Evolutionary conservation across 2,888 invertebrate genomes (phyloP).

Genomic region (Didymodactylos carnosus): DNA sequence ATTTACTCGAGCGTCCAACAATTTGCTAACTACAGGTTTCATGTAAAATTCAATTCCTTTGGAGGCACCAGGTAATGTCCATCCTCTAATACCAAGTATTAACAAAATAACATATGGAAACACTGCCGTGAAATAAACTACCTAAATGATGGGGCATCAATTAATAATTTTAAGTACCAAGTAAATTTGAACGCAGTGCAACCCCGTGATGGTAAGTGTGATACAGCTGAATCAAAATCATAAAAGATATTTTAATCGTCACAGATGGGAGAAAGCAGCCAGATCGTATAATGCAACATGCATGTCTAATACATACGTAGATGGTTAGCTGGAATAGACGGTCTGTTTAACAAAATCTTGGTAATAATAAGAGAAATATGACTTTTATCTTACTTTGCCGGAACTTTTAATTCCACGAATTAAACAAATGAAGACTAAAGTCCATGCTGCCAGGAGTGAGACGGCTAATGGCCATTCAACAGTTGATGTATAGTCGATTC

Average conservation of each 20-base stretch:
- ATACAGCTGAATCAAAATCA: too few species aligned
- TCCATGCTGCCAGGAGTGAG: conserved; percentile 4
- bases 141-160: not conserved
- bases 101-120: conserved; percentile 13
- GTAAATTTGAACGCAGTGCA: too few species aligned
- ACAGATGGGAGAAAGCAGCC: too few species aligned
- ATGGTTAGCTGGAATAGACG: too few species aligned
- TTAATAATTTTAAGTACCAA: not conserved
- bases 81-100: conserved; percentile 12
- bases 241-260: too few species aligned
- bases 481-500: conserved; percentile 4
- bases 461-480: conserved; percentile 11
- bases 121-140: conserved; percentile 12
- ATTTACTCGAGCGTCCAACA: conserved; percentile 2
- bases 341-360: too few species aligned
- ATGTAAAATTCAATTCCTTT: conserved; percentile 12
- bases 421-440: conserved; percentile 5
- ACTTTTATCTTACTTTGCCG: not conserved
- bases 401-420: conserved; percentile 7
- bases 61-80: conserved; percentile 4
- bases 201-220: too few species aligned
- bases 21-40: conserved; percentile 7
- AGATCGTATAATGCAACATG: too few species aligned
- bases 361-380: too few species aligned
- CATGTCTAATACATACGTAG: too few species aligned